Conservation (phyloP, 2,113 vertebrate species). For the Ageneiosus marmoratus region DNA sequence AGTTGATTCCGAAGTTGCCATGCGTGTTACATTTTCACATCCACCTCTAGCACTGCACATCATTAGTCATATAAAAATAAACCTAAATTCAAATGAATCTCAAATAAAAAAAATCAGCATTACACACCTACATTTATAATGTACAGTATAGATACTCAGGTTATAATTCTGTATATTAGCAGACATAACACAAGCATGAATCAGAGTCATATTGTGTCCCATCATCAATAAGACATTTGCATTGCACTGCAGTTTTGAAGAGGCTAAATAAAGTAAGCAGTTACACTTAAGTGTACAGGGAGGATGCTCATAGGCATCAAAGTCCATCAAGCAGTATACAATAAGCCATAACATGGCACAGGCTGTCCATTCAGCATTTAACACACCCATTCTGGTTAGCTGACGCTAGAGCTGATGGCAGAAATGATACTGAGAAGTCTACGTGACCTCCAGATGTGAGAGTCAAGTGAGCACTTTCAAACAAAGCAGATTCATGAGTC, state of each 20-base stretch:
- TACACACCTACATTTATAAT: slow-evolving; percentile 75
- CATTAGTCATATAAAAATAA: slow-evolving; percentile 69
- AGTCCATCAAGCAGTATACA: slow-evolving; percentile 60
- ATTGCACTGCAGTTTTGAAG: slow-evolving; percentile 70
- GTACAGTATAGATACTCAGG: slow-evolving; percentile 77
- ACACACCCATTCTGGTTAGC: slow-evolving; percentile 54
- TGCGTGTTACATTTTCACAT: slow-evolving; percentile 66
- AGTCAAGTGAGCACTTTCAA: slow-evolving; percentile 22
- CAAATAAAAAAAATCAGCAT: slow-evolving; percentile 63
- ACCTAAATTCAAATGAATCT: slow-evolving; percentile 69
- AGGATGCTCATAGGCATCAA: slow-evolving; percentile 64
- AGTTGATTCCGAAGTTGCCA: slow-evolving; percentile 62
- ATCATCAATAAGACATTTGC: slow-evolving; percentile 69
- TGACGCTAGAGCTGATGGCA: slow-evolving; percentile 14
- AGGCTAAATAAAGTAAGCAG: slow-evolving; percentile 60
- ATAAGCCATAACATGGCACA: slow-evolving; percentile 67
- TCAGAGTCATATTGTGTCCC: slow-evolving; percentile 66
- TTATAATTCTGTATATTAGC: slow-evolving; percentile 72
- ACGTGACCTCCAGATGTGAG: slow-evolving; percentile 15
- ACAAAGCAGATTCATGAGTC: neutral
- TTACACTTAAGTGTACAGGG: slow-evolving; percentile 57
- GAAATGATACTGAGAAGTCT: slow-evolving; percentile 8
- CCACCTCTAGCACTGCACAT: slow-evolving; percentile 65
- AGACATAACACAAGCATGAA: slow-evolving; percentile 75
- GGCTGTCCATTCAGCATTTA: slow-evolving; percentile 69